Percentiles rank a stretch among this genome's conserved stretches.
phyloP scores from a whole-genome alignment of 2,113 vertebrate species.

The Kryptolebias marmoratus region DNA sequence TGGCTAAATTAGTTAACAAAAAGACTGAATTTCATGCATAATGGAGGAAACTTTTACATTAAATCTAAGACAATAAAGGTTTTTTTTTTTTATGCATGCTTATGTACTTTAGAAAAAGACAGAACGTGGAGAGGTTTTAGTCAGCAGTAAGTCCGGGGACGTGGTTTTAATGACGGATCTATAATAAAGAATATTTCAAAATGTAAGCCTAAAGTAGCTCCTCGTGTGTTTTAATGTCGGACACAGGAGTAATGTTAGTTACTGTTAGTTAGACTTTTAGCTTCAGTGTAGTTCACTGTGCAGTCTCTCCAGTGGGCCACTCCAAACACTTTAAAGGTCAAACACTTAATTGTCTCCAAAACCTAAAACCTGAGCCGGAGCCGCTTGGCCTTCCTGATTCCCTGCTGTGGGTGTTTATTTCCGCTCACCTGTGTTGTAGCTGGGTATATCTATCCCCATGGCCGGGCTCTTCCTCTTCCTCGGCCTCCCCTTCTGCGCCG shows the following conservation, averaged over 20 bases:
- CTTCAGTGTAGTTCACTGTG: background rate
- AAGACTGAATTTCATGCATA: background rate
- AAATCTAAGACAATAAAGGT: background rate
- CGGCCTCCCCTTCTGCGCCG: slow-evolving; percentile 96
- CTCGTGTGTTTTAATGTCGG: too few species aligned
- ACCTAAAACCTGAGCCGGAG: background rate
- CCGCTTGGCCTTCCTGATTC: background rate
- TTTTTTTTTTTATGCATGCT: background rate
- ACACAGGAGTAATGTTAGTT: too few species aligned
- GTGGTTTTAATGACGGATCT: background rate
- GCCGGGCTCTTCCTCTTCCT: slow-evolving; percentile 96
- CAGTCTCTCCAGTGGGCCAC: background rate
- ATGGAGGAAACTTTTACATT: background rate
- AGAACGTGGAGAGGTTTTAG: background rate
- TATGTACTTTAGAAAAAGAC: background rate
- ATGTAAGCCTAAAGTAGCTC: too few species aligned
- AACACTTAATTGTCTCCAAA: background rate
- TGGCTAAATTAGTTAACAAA: background rate
- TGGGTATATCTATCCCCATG: slow-evolving; percentile 94
- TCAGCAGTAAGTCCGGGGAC: background rate
- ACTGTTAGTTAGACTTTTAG: background rate
- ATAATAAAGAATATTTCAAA: too few species aligned
- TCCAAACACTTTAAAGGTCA: slow-evolving; percentile 2
- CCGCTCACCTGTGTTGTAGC: slow-evolving; percentile 93
- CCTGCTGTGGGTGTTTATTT: too few species aligned